These are phyloP conservation scores for Magallana gigas DNA, from an alignment of 1,140 invertebrate species.

Conservation along the genomic window DNA sequence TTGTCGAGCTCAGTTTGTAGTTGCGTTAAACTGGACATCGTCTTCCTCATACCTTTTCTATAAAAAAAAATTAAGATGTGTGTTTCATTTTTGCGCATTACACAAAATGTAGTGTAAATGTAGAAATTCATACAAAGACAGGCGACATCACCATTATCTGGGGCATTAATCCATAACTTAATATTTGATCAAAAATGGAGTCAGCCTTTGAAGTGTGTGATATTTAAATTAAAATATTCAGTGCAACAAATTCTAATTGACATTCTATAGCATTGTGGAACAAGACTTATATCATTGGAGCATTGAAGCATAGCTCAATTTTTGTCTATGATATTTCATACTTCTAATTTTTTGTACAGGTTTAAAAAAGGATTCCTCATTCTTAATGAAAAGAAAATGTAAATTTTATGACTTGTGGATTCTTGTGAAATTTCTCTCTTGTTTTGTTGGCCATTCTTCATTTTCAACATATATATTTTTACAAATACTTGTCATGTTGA, in stretches of 20 bases:
- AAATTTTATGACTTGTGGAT: slow-evolving; percentile 10
- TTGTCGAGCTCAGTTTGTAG: no score
- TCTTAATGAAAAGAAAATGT: slow-evolving; percentile 10
- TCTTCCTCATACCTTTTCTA: no score
- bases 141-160: not conserved
- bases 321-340: slow-evolving; percentile 9
- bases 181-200: slow-evolving; percentile 27
- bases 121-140: not conserved
- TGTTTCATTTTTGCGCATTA: no score
- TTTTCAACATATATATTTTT: not conserved
- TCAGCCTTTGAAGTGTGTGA: slow-evolving; percentile 24
- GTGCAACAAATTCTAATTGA: slow-evolving; percentile 31
- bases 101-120: not conserved
- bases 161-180: slow-evolving; percentile 20
- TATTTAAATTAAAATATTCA: slow-evolving; percentile 25
- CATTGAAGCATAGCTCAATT: slow-evolving; percentile 23
- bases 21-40: no score
- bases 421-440: not conserved
- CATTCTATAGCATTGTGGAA: slow-evolving; percentile 5
- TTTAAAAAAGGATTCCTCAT: not conserved
- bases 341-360: not conserved
- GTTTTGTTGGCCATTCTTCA: not conserved
- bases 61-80: no score
- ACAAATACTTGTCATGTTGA: slow-evolving; percentile 14
- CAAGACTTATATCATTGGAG: not conserved